Evolutionary conservation across 2,113 vertebrate genomes (phyloP), one percentile per base, ranked within the genome.

Genomic region (Peucedramus taeniatus): DNA sequence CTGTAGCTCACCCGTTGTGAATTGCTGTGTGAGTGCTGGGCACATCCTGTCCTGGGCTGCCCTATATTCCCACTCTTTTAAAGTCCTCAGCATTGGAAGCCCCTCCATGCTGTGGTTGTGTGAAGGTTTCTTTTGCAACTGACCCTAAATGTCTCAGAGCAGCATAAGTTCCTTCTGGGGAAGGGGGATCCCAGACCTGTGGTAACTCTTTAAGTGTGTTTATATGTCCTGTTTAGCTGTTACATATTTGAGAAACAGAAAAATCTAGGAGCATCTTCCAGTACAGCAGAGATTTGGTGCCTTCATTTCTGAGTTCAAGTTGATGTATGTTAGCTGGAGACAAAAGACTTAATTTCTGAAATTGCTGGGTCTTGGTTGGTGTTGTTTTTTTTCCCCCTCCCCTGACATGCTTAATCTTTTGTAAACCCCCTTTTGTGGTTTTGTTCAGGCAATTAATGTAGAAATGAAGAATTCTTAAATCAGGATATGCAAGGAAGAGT

Each of bases 391-490:
- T 81, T 54, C 4, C 1, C 0, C n/a, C 57, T 83, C 33, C 50
- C 47, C 68, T 83, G 68, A 85, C 70, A 83, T 37, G 57, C 65
- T 96, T 95, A 93, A 69, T 94, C 96, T 97, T 94, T 50, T 61
- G 51, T 82, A 93, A 88, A 77, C 30, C 47, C 30, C 61, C 64
- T 95, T 93, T 87, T 83, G 78, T 83, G 54, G 10, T 93, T 97
- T 97, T 88, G 57, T 87, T 92, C 83, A 96, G 93, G 88, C 92
- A 92, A 93, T 97, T 95, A 95, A 92, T 71, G 87, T 72, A 96
- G 66, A 94, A 96, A 83, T 33, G 57, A 92, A 81, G 49, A 42
- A 57, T 94, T 95, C 70, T 90, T 85, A 91, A 95, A 94, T 95
- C 66, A 72, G 95, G 80, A 76, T 87, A 88, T 77, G 35, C 76